Base-by-base conservation (phyloP, 2,113 vertebrate genomes). In the Epinephelus fuscoguttatus region DNA sequence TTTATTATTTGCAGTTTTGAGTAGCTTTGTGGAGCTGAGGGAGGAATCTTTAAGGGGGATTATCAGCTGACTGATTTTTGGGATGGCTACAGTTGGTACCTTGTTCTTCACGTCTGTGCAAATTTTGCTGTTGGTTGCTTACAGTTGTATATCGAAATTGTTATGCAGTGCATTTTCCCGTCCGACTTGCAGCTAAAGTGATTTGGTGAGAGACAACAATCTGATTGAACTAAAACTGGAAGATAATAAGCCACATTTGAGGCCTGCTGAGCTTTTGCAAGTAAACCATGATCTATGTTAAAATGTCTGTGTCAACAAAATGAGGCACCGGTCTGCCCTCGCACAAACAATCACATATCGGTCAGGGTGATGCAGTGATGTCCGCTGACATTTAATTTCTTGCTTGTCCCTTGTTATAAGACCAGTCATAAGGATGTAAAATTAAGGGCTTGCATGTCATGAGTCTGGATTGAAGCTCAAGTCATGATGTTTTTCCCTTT, bases 351-450 rank as follows among this genome's bases (percentile, higher is more conserved):
- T 81, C 81, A 62, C 73, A 79, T 57, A 5, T 86, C 57, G 73
- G 56, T 53, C 7, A 5, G 12, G 23, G 45, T 2, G 49, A 81
- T 11, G 77, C 19, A 49, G 27, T 79, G 70, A 90, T 90, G 88
- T 86, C 85, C 66, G 4, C 21, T 89, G 85, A 92, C 85, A 86
- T 85, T 76, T 89, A 19, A 89, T 89, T 90, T 88, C 83, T 90
- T 81, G 84, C 74, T 77, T 84, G 88, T 91, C 84, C 27, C 53
- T 80, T 70, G 59, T 66, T 82, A 25, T 81, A 50, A 84, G 55
- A 84, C 37, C 80, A 69, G 82, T 52, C 25, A 40, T 0, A 2
- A 56, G 59, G 71, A 80, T 21, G 72, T 56, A 61, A 85, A 82
- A 80, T 63, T 6, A 45, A 40, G 37, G 82, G 69, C 75, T 81